Percentiles rank a stretch among this genome's conserved stretches.
Conservation (phyloP, 2,113 vertebrate genomes). For the Climacteris rufus region DNA sequence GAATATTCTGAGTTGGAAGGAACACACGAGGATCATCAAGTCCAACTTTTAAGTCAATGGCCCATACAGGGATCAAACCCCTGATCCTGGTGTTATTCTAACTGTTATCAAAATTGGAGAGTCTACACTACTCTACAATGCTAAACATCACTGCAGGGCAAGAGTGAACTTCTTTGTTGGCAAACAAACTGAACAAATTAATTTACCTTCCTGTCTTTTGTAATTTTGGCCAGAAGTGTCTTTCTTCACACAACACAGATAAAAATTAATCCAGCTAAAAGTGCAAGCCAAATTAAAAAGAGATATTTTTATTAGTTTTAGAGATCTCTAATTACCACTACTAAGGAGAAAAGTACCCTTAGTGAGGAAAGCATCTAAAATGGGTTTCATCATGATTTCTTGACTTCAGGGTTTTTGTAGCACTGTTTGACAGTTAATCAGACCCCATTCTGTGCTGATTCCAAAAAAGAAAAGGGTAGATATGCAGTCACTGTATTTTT, state of each 20-base stretch:
- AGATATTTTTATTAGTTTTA: background rate
- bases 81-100: background rate
- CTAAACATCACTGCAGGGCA: background rate
- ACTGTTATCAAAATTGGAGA: background rate
- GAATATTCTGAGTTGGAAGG: background rate
- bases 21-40: background rate
- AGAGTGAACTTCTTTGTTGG: background rate
- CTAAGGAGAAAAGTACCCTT: background rate
- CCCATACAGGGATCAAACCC: background rate
- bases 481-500: background rate
- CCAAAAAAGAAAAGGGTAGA: background rate
- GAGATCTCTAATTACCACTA: background rate
- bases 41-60: background rate
- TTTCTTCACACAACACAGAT: background rate
- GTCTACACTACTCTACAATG: background rate
- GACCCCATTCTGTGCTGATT: background rate
- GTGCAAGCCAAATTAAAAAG: background rate
- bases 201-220: background rate
- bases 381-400: background rate
- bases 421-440: background rate
- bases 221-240: background rate
- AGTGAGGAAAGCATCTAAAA: background rate
- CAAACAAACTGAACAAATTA: background rate
- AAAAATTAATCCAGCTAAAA: background rate
- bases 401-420: background rate